Percentiles rank a stretch among this genome's conserved stretches.
Evolutionary conservation across 2,113 vertebrate species (phyloP).

Genomic region (Dolichallabes microphthalmus): DNA sequence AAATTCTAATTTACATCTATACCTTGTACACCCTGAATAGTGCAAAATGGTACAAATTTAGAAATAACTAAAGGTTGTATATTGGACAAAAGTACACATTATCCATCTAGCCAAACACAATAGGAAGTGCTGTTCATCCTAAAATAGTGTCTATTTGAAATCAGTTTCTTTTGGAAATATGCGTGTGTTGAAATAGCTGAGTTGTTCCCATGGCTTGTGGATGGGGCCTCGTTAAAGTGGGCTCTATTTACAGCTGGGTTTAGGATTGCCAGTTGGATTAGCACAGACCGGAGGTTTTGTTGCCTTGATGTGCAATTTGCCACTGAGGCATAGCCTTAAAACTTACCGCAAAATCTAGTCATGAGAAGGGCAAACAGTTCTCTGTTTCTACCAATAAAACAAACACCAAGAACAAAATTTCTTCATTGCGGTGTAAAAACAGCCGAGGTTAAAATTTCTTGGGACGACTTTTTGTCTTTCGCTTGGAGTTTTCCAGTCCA

Average conservation of each 20-base stretch:
- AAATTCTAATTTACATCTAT: neutral
- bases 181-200: constrained; percentile 54
- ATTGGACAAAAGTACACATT: neutral
- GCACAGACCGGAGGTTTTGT: constrained; percentile 58
- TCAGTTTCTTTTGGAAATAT: constrained; percentile 20
- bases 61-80: neutral
- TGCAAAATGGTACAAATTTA: neutral
- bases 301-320: constrained; percentile 56
- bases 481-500: constrained; percentile 8
- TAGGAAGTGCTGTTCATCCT: constrained; percentile 17
- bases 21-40: neutral
- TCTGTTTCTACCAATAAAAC: constrained; percentile 54
- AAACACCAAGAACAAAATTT: constrained; percentile 51
- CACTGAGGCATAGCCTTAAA: constrained; percentile 57
- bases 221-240: constrained; percentile 52
- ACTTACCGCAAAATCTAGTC: constrained; percentile 57
- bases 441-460: constrained; percentile 15
- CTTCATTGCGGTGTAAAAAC: constrained; percentile 25
- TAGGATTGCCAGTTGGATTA: constrained; percentile 64
- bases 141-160: constrained; percentile 23
- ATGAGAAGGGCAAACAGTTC: constrained; percentile 56
- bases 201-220: constrained; percentile 41
- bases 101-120: neutral
- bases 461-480: constrained; percentile 17
- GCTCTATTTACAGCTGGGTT: constrained; percentile 68